These are phyloP conservation scores for Euphydryas editha DNA, from an alignment of 2,888 invertebrate genomes.

Conservation along the genomic window DNA sequence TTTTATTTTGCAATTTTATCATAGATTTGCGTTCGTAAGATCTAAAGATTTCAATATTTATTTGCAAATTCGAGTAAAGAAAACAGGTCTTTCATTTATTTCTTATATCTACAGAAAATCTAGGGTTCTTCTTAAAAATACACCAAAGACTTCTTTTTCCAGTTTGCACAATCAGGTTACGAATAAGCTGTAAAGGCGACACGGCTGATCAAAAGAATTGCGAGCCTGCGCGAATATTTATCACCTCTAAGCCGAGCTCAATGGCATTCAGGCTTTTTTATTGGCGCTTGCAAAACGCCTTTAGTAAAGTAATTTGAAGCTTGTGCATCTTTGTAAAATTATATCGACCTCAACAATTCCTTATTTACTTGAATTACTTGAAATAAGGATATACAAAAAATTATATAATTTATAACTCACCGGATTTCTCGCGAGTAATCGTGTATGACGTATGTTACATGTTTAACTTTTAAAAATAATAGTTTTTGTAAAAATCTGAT, in stretches of 20 bases:
- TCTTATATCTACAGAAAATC: background rate
- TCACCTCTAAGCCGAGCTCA: slow-evolving; percentile 50
- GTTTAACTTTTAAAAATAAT: too few species aligned
- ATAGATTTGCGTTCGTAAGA: too few species aligned
- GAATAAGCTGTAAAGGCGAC: slow-evolving; percentile 48
- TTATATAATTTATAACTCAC: too few species aligned
- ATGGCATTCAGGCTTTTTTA: slow-evolving; percentile 43
- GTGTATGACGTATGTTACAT: too few species aligned
- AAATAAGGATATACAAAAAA: too few species aligned
- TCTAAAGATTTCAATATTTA: background rate
- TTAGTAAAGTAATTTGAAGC: slow-evolving; percentile 10
- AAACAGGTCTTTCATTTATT: background rate
- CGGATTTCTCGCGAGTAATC: too few species aligned
- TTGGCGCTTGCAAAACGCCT: slow-evolving; percentile 13
- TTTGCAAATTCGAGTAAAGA: background rate
- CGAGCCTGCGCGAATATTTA: slow-evolving; percentile 53
- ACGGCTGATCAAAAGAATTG: slow-evolving; percentile 59
- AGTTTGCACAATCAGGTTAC: slow-evolving; percentile 65
- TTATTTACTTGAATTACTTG: background rate
- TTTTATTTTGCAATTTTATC: too few species aligned
- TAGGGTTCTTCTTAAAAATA: background rate
- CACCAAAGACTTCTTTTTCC: slow-evolving; percentile 13
- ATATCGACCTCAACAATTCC: background rate
- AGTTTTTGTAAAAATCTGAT: too few species aligned
- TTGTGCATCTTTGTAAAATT: slow-evolving; percentile 6